Base-by-base conservation (phyloP, 2,888 invertebrate genomes). In the Anagyrus pseudococci region DNA sequence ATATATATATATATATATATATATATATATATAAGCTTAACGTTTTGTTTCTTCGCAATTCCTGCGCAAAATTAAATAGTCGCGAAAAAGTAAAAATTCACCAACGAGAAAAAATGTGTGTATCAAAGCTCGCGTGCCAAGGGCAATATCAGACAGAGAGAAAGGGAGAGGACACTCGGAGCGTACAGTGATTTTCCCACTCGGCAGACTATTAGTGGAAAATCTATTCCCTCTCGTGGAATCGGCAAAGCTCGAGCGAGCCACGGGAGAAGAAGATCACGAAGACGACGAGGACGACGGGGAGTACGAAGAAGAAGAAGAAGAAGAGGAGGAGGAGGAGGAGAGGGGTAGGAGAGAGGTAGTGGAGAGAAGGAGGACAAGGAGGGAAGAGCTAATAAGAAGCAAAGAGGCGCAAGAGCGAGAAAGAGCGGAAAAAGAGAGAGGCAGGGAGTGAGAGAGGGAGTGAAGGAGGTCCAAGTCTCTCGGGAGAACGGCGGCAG, bases 281-380 rank as follows among this genome's bases (percentile, higher is more conserved):
- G 40, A 4, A 37, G 49, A 25, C 13, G 57, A 22, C 26, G 58
- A 20, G 2, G n/a, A n/a, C n/a, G n/a, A n/a, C n/a, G n/a, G n/a
- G n/a, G n/a, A n/a, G n/a, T n/a, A n/a, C n/a, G n/a, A n/a, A n/a
- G n/a, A n/a, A 29, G 29, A 10, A 4, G 53, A 29, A 26, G 52
- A 20, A 26, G 49, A 37, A 23, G 57, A 56, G 22, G 47, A 48
- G 44, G 58, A 47, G 20, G 63, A 48, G 43, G 22, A 46, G 58
- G 46, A 29, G 67, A 47, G 50, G 25, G 54, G 53, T 52, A 44
- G 55, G 49, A 50, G 63, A 66, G 53, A 58, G 62, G 54, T 48
- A 46, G 33, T 22, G 13, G n/a, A 23, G 46, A 46, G 22, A 10
- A 22, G 8, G n/a, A 41, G 29, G 29, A 29, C 6, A 29, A 8